phyloP scores from a whole-genome alignment of 2,797 vertebrate genomes.

The Alfaro cultratus region DNA sequence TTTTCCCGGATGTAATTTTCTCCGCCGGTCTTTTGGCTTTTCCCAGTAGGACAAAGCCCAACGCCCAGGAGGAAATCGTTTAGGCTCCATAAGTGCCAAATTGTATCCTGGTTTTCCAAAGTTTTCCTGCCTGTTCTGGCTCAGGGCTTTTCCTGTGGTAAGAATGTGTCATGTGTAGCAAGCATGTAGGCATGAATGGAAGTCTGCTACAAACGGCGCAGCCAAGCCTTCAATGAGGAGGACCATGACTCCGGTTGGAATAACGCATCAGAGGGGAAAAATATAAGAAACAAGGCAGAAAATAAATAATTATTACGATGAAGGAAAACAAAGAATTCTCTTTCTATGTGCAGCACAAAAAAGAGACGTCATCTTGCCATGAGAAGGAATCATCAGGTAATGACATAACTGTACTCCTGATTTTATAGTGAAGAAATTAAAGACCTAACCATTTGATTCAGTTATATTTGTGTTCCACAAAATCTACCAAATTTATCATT shows the following conservation, averaged over 20 bases:
- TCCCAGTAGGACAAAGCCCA: conserved; percentile 93
- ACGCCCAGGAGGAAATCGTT: conserved; percentile 99
- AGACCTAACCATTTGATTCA: conserved; percentile 71
- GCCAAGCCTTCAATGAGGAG: conserved; percentile 13
- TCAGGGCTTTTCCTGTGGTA: conserved; percentile 89
- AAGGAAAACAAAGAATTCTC: neutral
- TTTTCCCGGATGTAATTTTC: conserved; percentile 99
- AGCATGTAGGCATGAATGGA: conserved; percentile 29
- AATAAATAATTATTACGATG: conserved; percentile 6
- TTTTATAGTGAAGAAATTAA: conserved; percentile 72
- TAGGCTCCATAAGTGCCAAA: conserved; percentile 99
- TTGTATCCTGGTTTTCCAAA: conserved; percentile 99
- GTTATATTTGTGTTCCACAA: conserved; percentile 36
- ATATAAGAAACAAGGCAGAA: neutral
- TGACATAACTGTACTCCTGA: neutral
- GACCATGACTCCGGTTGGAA: conserved; percentile 3
- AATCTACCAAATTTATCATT: neutral
- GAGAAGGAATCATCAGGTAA: neutral
- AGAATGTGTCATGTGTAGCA: conserved; percentile 59
- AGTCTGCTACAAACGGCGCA: conserved; percentile 18
- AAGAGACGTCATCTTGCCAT: neutral
- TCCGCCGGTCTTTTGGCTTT: conserved; percentile 86
- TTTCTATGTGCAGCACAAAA: neutral
- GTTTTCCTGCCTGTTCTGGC: conserved; percentile 91
- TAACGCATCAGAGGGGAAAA: neutral